These are phyloP conservation scores for Mantis religiosa DNA, from an alignment of 2,888 invertebrate species.

Conservation along the genomic window DNA sequence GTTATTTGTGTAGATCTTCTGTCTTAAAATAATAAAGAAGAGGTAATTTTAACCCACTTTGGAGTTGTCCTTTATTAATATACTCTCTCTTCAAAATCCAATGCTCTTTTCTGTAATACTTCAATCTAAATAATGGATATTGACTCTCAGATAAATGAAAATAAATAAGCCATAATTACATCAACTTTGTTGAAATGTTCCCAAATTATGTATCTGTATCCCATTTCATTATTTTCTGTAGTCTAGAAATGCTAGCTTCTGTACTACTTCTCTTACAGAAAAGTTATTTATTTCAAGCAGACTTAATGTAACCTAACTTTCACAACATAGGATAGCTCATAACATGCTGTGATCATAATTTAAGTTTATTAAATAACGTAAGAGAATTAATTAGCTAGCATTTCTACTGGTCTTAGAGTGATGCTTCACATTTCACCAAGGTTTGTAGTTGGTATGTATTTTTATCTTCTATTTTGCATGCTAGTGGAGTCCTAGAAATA, in stretches of 20 bases:
- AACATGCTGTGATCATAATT: not conserved
- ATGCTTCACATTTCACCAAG: not conserved
- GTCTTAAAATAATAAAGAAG: too few species aligned
- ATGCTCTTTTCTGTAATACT: too few species aligned
- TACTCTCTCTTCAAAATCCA: too few species aligned
- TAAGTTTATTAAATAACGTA: not conserved
- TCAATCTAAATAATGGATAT: too few species aligned
- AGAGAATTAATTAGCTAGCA: not conserved
- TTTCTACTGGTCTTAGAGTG: not conserved
- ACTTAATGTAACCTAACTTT: not conserved
- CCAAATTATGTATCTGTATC: not conserved
- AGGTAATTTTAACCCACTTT: too few species aligned
- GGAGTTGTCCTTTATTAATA: too few species aligned
- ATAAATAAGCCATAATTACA: not conserved
- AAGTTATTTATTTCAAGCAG: not conserved
- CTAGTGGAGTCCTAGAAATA: not conserved
- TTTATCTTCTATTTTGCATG: not conserved
- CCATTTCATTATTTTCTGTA: not conserved
- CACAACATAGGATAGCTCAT: not conserved
- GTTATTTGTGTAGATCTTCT: too few species aligned
- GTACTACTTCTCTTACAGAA: not conserved
- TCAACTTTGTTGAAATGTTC: not conserved
- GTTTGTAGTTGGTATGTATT: not conserved
- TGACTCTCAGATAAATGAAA: too few species aligned
- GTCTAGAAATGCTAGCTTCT: not conserved